Conservation (phyloP, 2,797 vertebrate genomes). For the Xyrichtys novacula region DNA sequence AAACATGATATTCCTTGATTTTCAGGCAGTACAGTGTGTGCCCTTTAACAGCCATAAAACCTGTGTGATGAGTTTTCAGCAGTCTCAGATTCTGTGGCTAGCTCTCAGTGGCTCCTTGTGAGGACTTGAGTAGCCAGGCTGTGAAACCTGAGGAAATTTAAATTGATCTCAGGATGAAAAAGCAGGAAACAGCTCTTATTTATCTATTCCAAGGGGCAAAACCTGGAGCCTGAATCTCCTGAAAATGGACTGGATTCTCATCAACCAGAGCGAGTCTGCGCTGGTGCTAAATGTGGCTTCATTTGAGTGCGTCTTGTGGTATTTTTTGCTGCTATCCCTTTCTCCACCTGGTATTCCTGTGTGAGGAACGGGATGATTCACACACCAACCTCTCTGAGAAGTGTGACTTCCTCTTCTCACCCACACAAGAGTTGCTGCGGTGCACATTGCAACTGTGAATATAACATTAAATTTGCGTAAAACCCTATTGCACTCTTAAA, state of each 20-base stretch:
- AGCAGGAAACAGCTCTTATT: conserved; percentile 9
- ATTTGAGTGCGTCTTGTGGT: conserved; percentile 43
- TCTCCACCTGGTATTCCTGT: conserved; percentile 73
- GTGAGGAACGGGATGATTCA: conserved; percentile 76
- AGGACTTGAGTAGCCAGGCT: neutral
- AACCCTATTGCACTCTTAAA: conserved; percentile 28
- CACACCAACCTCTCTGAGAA: conserved; percentile 70
- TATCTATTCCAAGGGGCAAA: conserved; percentile 6
- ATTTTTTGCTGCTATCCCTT: conserved; percentile 59
- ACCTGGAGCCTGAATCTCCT: neutral
- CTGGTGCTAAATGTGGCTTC: conserved; percentile 37
- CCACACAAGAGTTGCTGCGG: conserved; percentile 70
- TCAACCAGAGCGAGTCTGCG: conserved; percentile 25
- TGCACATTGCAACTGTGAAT: conserved; percentile 62
- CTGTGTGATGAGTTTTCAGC: conserved; percentile 5
- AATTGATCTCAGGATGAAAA: conserved; percentile 2
- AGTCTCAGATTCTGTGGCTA: neutral
- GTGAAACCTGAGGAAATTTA: conserved; percentile 10
- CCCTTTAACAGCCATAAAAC: conserved; percentile 32
- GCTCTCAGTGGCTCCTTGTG: conserved; percentile 16
- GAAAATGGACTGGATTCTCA: conserved; percentile 17
- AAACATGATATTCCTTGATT: conserved; percentile 24
- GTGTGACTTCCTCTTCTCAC: conserved; percentile 81
- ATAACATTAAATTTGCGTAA: conserved; percentile 56
- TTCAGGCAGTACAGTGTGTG: conserved; percentile 24